Percentiles rank a stretch among this genome's conserved stretches.
Evolutionary conservation across 2,113 vertebrate genomes (phyloP).

Genomic region (Passer montanus): DNA sequence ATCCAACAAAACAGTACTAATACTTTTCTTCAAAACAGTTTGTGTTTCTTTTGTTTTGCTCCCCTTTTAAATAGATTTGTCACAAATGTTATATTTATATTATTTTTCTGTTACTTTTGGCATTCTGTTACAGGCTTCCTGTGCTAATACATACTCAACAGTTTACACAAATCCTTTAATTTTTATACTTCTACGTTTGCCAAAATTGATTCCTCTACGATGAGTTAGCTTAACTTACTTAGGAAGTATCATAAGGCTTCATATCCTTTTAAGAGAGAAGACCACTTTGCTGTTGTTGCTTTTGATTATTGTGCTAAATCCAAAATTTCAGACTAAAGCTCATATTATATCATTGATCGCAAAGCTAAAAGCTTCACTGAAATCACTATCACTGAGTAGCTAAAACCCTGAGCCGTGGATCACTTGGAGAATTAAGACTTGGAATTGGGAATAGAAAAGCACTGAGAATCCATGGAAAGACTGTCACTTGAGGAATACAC

Average conservation of each 20-base stretch:
- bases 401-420: background rate
- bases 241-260: background rate
- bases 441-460: background rate
- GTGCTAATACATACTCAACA: background rate
- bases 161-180: background rate
- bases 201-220: background rate
- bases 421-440: background rate
- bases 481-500: background rate
- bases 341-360: fast-evolving
- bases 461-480: background rate
- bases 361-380: background rate
- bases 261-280: background rate
- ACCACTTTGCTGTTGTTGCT: background rate
- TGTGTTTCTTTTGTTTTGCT: background rate
- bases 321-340: background rate
- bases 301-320: background rate
- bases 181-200: background rate
- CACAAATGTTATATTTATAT: background rate
- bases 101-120: background rate
- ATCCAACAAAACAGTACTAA: background rate
- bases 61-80: background rate
- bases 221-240: background rate
- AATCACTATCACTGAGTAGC: background rate
- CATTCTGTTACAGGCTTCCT: background rate
- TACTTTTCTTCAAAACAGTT: background rate